A percentile compares a stretch with the other conserved stretches of the same genome.
Evolutionary conservation across 1,140 invertebrate genomes (phyloP).

Genomic region (Trachymyrmex septentrionalis): DNA sequence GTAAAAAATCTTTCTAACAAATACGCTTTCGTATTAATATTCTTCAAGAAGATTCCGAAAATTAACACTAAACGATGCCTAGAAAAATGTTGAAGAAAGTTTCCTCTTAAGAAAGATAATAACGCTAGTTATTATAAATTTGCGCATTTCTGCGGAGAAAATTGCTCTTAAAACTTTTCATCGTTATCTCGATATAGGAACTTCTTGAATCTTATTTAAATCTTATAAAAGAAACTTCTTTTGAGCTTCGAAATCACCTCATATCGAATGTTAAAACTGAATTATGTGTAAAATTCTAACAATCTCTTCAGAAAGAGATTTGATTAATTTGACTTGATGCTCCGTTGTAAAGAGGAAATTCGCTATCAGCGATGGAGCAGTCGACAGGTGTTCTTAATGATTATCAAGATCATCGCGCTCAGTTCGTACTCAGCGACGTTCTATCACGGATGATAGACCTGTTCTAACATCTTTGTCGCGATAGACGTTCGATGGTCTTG

Average conservation of each 20-base stretch:
- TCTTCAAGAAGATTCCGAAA: background rate
- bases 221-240: background rate
- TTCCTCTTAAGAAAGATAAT: background rate
- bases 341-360: constrained; percentile 42
- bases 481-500: background rate
- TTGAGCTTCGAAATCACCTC: background rate
- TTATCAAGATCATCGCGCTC: constrained; percentile 60
- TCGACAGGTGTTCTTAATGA: constrained; percentile 30
- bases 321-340: background rate
- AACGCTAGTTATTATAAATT: background rate
- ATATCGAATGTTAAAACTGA: background rate
- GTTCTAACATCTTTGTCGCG: background rate
- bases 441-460: constrained; percentile 9
- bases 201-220: background rate
- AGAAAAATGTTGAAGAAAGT: background rate
- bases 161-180: background rate
- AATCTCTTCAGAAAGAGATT: background rate
- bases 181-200: background rate
- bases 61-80: background rate
- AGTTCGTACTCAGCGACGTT: constrained; percentile 44
- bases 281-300: background rate
- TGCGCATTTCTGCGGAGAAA: background rate
- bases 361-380: constrained; percentile 64
- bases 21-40: background rate
- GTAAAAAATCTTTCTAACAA: background rate